Conservation (phyloP, 2,888 invertebrate species). For the Limnephilus auricula region DNA sequence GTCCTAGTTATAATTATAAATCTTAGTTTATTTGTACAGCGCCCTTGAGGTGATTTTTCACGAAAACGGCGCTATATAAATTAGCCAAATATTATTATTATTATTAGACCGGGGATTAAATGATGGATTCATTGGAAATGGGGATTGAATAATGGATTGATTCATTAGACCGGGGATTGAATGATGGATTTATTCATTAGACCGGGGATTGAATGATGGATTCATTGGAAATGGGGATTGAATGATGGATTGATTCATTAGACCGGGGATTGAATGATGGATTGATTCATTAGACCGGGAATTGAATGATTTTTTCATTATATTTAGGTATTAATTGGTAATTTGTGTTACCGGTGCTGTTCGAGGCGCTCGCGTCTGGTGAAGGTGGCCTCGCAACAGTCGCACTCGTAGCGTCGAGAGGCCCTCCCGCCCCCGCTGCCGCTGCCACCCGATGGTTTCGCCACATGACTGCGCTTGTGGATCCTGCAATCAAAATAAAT, state of each 20-base stretch:
- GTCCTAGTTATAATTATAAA: too few relatives aligned
- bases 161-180: too few relatives aligned
- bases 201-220: too few relatives aligned
- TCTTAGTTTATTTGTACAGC: too few relatives aligned
- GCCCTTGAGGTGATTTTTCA: too few relatives aligned
- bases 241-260: background rate
- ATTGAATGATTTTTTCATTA: background rate
- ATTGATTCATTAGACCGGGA: background rate
- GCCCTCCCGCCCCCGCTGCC: conserved; percentile 69
- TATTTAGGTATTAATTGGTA: background rate
- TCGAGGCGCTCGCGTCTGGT: conserved; percentile 74
- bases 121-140: too few relatives aligned
- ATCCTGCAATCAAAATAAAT: conserved; percentile 70
- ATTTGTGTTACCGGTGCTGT: conserved; percentile 72
- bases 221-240: background rate
- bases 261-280: background rate
- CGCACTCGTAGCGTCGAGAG: conserved; percentile 74
- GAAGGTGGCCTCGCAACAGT: conserved; percentile 74
- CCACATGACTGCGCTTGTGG: conserved; percentile 74
- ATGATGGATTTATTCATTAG: too few relatives aligned
- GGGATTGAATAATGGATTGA: too few relatives aligned
- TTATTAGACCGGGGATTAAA: too few relatives aligned
- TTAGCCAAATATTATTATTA: too few relatives aligned
- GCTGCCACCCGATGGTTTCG: conserved; percentile 69
- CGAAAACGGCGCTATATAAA: too few relatives aligned